These are phyloP conservation scores for Tetragnatha versicolor DNA, from an alignment of 1,140 invertebrate species.

Conservation along the genomic window DNA sequence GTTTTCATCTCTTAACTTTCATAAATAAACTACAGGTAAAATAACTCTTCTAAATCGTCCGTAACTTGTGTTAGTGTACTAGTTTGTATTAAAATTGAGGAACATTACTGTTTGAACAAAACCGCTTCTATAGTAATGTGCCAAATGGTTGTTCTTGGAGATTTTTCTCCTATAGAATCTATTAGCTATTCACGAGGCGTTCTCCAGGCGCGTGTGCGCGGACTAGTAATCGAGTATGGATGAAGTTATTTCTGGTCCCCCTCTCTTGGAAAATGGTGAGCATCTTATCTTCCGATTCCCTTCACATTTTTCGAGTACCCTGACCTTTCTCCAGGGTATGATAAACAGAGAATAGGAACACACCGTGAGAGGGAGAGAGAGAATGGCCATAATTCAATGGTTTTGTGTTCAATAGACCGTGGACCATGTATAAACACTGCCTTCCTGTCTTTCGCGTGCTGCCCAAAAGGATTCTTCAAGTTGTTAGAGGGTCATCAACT, in stretches of 20 bases:
- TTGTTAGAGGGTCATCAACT: constrained; percentile 41
- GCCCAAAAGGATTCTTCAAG: constrained; percentile 32
- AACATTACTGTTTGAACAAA: too few species aligned
- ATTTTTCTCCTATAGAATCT: not conserved
- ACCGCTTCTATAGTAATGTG: not conserved
- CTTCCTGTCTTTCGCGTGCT: constrained; percentile 46
- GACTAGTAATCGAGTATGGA: too few species aligned
- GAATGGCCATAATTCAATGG: constrained; percentile 42
- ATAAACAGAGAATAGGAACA: constrained; percentile 36
- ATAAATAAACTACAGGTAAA: too few species aligned
- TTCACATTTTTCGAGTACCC: constrained; percentile 12
- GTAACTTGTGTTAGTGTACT: too few species aligned
- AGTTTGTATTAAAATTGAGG: too few species aligned
- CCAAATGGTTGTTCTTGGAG: not conserved
- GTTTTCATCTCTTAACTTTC: too few species aligned
- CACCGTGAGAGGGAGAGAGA: not conserved
- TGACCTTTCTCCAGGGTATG: constrained; percentile 40
- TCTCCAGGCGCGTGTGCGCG: too few species aligned
- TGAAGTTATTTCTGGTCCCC: too few species aligned
- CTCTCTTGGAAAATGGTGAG: too few species aligned
- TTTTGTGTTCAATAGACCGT: constrained; percentile 49
- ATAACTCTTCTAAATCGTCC: too few species aligned
- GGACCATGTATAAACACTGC: constrained; percentile 45
- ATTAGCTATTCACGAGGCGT: too few species aligned
- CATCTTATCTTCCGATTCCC: constrained; percentile 1